Evolutionary conservation across 2,888 invertebrate species (phyloP), one percentile per base, ranked within the genome.

Genomic region (Agrypnus murinus): DNA sequence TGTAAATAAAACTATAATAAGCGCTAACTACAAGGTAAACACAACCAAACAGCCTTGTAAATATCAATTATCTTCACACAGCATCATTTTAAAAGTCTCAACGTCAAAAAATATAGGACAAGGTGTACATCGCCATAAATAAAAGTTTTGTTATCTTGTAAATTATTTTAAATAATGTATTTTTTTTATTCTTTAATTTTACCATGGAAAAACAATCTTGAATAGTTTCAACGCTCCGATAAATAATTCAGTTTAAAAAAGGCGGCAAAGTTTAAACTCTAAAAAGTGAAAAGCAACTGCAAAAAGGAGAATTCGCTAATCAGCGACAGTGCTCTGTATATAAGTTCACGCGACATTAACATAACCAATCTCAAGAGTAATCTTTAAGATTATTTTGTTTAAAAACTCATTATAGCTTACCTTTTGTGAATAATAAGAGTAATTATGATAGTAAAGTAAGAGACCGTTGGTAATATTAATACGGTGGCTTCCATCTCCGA

Each of bases 361-460:
- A 25, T 50, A 50, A 50, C 50, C 32, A 25, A 3, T 25, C 25
- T n/a, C 48, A 2, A 48, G 48, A n/a, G 10, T 5, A 25, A 48
- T 25, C 25, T 25, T 25, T 17, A 19, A 15, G 5, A 25, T 19
- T 14, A 43, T n/a, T n/a, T n/a, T n/a, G n/a, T n/a, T n/a, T n/a
- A n/a, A n/a, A n/a, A n/a, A 2, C 9, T 17, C 3, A 48, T 8
- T 10, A 8, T 17, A 14, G 4, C 65, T 84, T 87, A 93, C 93
- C 90, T 92, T 92, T 87, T 92, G 92, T 36, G 92, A 92, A 82
- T 92, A 92, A 83, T 90, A 92, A 77, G 92, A 92, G 83, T 92
- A 92, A 73, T 90, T 90, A 84, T 92, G 91, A 79, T 90, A 90
- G 81, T 92, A 93, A 2, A 93, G 85, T 74, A 89, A 85, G 69